Conservation (phyloP, 2,888 invertebrate genomes). For the Trachelus stipa region DNA sequence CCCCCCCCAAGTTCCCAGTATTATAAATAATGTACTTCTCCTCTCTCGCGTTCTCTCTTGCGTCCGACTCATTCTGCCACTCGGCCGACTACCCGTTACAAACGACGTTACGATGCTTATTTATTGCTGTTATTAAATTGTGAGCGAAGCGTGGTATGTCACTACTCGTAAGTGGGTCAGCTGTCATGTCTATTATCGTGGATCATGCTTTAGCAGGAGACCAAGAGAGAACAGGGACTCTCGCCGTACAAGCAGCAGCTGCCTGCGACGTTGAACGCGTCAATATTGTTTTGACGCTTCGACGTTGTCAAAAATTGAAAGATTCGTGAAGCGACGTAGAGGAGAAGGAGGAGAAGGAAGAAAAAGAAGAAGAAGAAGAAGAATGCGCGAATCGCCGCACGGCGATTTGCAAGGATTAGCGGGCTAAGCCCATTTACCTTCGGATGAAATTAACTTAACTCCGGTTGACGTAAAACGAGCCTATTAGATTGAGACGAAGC, state of each 20-base stretch:
- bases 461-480: slow-evolving; percentile 43
- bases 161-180: slow-evolving; percentile 34
- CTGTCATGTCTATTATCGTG: slow-evolving; percentile 44
- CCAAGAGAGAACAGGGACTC: neutral
- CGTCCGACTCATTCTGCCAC: neutral
- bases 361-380: no score
- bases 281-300: no score
- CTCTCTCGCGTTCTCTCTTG: neutral
- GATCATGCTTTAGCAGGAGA: slow-evolving; percentile 13
- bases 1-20: no score
- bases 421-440: no score
- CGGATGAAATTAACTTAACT: slow-evolving; percentile 41
- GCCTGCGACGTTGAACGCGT: no score
- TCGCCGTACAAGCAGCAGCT: neutral
- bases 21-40: no score
- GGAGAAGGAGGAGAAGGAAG: neutral
- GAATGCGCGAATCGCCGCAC: no score
- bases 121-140: slow-evolving; percentile 3
- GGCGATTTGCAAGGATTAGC: no score
- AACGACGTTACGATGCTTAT: neutral
- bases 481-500: slow-evolving; percentile 19
- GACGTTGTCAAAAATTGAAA: no score
- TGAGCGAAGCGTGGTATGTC: slow-evolving; percentile 6
- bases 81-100: neutral
- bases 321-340: neutral